These are phyloP conservation scores for Lepus americanus DNA, from an alignment of 2,113 vertebrate genomes.

Conservation along the genomic window DNA sequence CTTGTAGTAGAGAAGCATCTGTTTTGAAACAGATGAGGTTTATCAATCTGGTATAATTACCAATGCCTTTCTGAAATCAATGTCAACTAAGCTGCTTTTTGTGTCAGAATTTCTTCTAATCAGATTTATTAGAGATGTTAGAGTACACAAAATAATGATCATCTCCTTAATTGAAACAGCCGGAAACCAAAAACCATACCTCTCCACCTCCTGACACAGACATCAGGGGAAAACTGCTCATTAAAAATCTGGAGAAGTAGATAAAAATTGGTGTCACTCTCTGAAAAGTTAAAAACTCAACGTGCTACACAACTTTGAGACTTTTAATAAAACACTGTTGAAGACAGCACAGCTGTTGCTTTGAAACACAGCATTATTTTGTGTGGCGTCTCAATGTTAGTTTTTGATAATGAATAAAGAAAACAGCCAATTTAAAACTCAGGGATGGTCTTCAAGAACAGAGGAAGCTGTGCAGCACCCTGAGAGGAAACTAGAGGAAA, in stretches of 20 bases:
- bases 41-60: conserved; percentile 79
- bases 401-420: conserved; percentile 79
- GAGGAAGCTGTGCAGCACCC: conserved; percentile 68
- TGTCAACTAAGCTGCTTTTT: conserved; percentile 66
- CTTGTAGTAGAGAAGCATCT: conserved; percentile 50
- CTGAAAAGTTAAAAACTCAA: conserved; percentile 71
- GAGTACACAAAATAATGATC: conserved; percentile 74
- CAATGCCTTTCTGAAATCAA: conserved; percentile 70
- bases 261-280: conserved; percentile 60
- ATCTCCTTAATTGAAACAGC: conserved; percentile 76
- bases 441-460: conserved; percentile 69
- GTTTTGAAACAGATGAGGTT: conserved; percentile 66
- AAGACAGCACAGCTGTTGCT: conserved; percentile 72
- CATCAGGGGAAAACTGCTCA: conserved; percentile 69
- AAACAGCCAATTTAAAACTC: conserved; percentile 78
- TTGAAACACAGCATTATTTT: conserved; percentile 74
- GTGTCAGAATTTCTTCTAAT: conserved; percentile 75
- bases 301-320: conserved; percentile 63
- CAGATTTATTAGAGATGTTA: conserved; percentile 78
- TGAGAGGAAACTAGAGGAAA: conserved; percentile 72
- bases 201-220: conserved; percentile 64
- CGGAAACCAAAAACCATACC: conserved; percentile 65
- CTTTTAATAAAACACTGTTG: conserved; percentile 76
- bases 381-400: conserved; percentile 68
- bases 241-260: conserved; percentile 72